Conservation (phyloP, 1,140 invertebrate species). For the Aradophagus sp. region DNA sequence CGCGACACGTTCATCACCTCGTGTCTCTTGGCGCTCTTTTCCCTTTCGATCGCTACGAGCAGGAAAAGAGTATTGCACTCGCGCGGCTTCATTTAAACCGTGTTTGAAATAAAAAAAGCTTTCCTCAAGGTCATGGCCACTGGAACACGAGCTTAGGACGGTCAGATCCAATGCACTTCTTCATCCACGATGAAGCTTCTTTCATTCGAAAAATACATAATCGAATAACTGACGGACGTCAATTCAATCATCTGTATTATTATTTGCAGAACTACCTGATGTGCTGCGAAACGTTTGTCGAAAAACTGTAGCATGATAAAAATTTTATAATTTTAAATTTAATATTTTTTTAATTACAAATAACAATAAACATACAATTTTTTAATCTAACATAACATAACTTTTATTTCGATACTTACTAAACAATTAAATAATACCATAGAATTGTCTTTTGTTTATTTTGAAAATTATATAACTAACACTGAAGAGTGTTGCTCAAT, state of each 20-base stretch:
- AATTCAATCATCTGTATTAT: background rate
- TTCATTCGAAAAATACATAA: background rate
- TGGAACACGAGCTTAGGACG: slow-evolving; percentile 21
- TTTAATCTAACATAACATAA: no score
- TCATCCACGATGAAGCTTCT: slow-evolving; percentile 2
- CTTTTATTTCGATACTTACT: no score
- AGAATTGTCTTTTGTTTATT: no score
- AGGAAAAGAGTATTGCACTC: slow-evolving; percentile 24
- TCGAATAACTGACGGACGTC: background rate
- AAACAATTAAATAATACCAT: no score
- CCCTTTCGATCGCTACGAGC: background rate
- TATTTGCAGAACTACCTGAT: background rate
- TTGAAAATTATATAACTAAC: no score
- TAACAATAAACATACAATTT: background rate
- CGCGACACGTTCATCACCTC: slow-evolving; percentile 40
- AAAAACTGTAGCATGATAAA: no score
- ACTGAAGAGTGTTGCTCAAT: no score
- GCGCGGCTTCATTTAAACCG: slow-evolving; percentile 46
- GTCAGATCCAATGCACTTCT: slow-evolving; percentile 4
- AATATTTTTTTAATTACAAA: background rate
- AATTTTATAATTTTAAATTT: no score
- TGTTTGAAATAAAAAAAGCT: slow-evolving; percentile 35
- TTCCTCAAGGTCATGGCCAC: slow-evolving; percentile 34
- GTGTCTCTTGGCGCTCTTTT: slow-evolving; percentile 14
- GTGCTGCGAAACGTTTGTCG: no score